Evolutionary conservation across 2,797 vertebrate species (phyloP).

Genomic region (Meda fulgida): DNA sequence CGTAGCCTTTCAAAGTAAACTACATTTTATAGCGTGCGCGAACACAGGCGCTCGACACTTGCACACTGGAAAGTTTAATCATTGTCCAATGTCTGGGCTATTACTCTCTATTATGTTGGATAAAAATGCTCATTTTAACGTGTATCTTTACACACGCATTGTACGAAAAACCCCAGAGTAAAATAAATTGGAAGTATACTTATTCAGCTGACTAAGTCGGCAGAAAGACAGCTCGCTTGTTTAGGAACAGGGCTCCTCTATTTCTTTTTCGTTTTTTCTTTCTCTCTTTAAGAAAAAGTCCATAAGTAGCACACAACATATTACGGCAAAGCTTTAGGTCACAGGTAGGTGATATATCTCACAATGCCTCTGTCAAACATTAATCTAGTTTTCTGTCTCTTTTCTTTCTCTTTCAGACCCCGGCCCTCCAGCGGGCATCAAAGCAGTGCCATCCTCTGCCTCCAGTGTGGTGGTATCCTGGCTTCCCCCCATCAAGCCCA

Average conservation of each 20-base stretch:
- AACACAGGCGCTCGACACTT: no score
- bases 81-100: no score
- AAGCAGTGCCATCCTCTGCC: slow-evolving; percentile 93
- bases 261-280: no score
- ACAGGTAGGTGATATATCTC: background rate
- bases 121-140: no score
- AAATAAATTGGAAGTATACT: background rate
- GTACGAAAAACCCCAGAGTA: background rate
- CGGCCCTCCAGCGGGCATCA: slow-evolving; percentile 95
- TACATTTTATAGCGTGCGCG: no score
- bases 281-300: background rate
- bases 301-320: background rate
- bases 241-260: no score
- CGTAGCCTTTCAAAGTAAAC: no score
- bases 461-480: slow-evolving; percentile 97
- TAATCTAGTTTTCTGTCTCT: slow-evolving; percentile 39
- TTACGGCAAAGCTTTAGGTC: background rate
- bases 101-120: no score
- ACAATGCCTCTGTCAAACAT: background rate
- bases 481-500: slow-evolving; percentile 94
- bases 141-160: background rate
- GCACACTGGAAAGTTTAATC: no score
- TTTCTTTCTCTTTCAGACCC: slow-evolving; percentile 82
- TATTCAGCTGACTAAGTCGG: background rate
- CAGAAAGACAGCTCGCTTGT: background rate